These are phyloP conservation scores for Probosciger aterrimus DNA, from an alignment of 2,113 vertebrate genomes.

Conservation along the genomic window DNA sequence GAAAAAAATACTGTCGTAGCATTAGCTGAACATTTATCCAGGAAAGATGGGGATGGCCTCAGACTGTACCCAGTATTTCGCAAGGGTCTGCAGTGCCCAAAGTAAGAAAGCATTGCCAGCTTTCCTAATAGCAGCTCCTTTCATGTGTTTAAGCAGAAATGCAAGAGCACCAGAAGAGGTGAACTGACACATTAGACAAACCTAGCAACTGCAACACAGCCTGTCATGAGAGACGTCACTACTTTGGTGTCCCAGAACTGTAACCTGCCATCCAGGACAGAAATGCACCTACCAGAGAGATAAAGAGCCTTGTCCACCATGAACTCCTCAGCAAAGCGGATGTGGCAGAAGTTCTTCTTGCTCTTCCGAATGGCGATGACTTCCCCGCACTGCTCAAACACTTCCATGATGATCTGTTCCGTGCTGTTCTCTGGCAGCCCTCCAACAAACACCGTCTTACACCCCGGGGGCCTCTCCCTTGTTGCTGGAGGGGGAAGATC, in stretches of 20 bases:
- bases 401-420: conserved; percentile 91
- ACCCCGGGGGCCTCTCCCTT: conserved; percentile 91
- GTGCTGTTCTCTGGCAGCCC: conserved; percentile 91
- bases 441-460: conserved; percentile 95
- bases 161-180: neutral
- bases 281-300: conserved; percentile 82
- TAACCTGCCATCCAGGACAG: neutral
- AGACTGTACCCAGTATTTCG: neutral
- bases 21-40: neutral
- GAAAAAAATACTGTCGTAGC: neutral
- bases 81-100: neutral
- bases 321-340: conserved; percentile 91
- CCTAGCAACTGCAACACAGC: neutral
- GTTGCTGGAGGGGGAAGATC: conserved; percentile 93
- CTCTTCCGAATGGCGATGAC: conserved; percentile 94
- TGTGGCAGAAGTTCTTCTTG: conserved; percentile 97
- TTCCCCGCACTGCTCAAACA: conserved; percentile 94
- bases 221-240: neutral
- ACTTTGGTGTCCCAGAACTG: neutral
- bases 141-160: neutral
- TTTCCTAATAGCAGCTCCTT: neutral
- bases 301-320: conserved; percentile 95
- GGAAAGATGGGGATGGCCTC: neutral
- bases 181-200: neutral
- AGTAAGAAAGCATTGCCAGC: neutral